A percentile compares a stretch with the other conserved stretches of the same genome.
phyloP scores from a whole-genome alignment of 2,888 invertebrate species.

The Caenorhabditis becei region DNA sequence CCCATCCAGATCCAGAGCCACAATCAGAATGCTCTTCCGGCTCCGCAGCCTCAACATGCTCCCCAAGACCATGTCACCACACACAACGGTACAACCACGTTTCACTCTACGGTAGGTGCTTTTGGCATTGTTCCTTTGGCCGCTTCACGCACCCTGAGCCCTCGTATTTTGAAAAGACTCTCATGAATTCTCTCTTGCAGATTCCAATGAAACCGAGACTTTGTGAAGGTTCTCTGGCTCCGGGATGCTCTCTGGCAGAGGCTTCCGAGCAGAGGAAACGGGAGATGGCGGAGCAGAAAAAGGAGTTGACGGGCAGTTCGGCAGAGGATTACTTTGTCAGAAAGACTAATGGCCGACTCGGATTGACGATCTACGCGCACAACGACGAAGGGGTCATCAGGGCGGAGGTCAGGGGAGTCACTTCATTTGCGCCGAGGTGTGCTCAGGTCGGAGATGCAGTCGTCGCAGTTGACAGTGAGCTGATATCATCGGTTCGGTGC shows the following conservation, averaged over 20 bases:
- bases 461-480: constrained; percentile 67
- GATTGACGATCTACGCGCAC: constrained; percentile 71
- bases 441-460: constrained; percentile 70
- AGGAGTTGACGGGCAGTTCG: constrained; percentile 45
- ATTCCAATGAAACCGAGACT: constrained; percentile 33
- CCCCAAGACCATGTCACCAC: constrained; percentile 51
- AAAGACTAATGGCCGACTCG: constrained; percentile 67
- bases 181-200: constrained; percentile 16
- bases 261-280: constrained; percentile 43
- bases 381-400: constrained; percentile 66
- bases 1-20: constrained; percentile 48
- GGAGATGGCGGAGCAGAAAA: constrained; percentile 51
- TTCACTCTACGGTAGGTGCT: constrained; percentile 54
- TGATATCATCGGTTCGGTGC: constrained; percentile 61
- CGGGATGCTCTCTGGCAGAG: constrained; percentile 52
- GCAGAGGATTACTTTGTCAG: constrained; percentile 66
- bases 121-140: background rate
- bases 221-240: constrained; percentile 47
- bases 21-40: background rate
- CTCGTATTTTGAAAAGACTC: background rate
- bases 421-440: constrained; percentile 64
- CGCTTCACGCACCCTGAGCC: background rate
- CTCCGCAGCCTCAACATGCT: constrained; percentile 3
- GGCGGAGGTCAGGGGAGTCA: constrained; percentile 71
- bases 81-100: constrained; percentile 60